Percentiles rank a stretch among this genome's conserved stretches.
Evolutionary conservation across 2,113 vertebrate species (phyloP).

Genomic region (Malurus cyaneus): DNA sequence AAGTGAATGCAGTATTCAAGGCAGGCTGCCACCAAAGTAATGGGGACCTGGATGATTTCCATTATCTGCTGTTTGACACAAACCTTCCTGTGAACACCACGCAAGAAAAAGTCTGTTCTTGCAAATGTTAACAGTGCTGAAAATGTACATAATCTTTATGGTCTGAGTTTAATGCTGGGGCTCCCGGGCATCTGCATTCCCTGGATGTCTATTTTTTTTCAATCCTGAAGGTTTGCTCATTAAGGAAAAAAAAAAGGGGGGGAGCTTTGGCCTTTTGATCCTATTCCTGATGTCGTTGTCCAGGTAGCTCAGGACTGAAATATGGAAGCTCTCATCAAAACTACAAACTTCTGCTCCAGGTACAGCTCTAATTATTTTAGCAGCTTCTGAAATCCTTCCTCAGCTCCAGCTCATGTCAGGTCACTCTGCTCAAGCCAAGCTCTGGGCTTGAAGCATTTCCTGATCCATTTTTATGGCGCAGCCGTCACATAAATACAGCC

Average conservation of each 20-base stretch:
- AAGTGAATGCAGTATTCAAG: constrained; percentile 21
- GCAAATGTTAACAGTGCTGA: background rate
- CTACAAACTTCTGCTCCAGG: background rate
- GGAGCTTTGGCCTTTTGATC: background rate
- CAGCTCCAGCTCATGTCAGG: background rate
- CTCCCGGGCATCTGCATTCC: background rate
- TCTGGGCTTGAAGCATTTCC: background rate
- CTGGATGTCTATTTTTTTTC: background rate
- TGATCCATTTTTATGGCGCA: constrained; percentile 37
- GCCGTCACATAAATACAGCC: constrained; percentile 46
- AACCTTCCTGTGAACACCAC: background rate
- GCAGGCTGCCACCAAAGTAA: constrained; percentile 30
- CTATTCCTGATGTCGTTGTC: background rate
- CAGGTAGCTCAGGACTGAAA: background rate
- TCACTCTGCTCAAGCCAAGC: background rate
- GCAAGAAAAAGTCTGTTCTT: constrained; percentile 1
- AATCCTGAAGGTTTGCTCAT: background rate
- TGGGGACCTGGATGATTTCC: constrained; percentile 13
- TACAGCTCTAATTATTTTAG: background rate
- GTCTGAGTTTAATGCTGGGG: background rate
- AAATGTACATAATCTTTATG: background rate
- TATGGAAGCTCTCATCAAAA: background rate
- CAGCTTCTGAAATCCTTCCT: background rate
- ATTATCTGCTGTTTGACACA: constrained; percentile 44
- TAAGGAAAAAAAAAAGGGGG: background rate